A percentile compares a stretch with the other conserved stretches of the same genome.
Conservation (phyloP, 1,140 invertebrate species). For the Zaprionus vittiger region DNA sequence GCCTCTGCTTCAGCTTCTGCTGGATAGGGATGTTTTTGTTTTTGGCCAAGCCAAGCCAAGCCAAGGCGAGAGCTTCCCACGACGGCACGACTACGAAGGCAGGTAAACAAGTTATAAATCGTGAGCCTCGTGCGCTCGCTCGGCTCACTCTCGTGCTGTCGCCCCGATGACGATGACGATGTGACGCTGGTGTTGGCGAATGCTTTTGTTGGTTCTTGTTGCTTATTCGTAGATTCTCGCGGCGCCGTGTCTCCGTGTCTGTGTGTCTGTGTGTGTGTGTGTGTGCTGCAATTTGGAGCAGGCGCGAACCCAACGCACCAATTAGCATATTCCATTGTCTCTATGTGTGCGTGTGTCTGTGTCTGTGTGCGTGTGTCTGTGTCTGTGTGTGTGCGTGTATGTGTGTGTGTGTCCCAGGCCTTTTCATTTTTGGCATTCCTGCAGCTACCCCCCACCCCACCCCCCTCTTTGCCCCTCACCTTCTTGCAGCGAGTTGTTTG, state of each 20-base stretch:
- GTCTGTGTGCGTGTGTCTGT: constrained; percentile 28
- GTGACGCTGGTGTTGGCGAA: constrained; percentile 47
- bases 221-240: constrained; percentile 81
- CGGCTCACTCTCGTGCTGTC: constrained; percentile 15
- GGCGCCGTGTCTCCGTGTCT: constrained; percentile 27
- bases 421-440: constrained; percentile 75
- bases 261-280: constrained; percentile 12
- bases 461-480: constrained; percentile 14
- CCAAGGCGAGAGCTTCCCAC: constrained; percentile 49
- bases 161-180: constrained; percentile 16
- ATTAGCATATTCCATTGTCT: constrained; percentile 84
- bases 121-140: constrained; percentile 51
- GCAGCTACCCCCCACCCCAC: constrained; percentile 5
- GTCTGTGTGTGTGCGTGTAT: constrained; percentile 16
- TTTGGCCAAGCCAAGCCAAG: constrained; percentile 8
- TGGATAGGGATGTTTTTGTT: constrained; percentile 64
- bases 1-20: constrained; percentile 14
- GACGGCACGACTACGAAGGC: constrained; percentile 47
- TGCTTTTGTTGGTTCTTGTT: constrained; percentile 73
- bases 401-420: constrained; percentile 42
- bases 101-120: constrained; percentile 83
- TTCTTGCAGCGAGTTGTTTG: constrained; percentile 56
- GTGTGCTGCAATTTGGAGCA: constrained; percentile 75
- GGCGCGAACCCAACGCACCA: constrained; percentile 82
- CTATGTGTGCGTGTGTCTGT: constrained; percentile 28